A percentile compares a stretch with the other conserved stretches of the same genome.
These are phyloP conservation scores for Amphipoea oculea DNA, from an alignment of 2,888 invertebrate genomes.

Conservation along the genomic window DNA sequence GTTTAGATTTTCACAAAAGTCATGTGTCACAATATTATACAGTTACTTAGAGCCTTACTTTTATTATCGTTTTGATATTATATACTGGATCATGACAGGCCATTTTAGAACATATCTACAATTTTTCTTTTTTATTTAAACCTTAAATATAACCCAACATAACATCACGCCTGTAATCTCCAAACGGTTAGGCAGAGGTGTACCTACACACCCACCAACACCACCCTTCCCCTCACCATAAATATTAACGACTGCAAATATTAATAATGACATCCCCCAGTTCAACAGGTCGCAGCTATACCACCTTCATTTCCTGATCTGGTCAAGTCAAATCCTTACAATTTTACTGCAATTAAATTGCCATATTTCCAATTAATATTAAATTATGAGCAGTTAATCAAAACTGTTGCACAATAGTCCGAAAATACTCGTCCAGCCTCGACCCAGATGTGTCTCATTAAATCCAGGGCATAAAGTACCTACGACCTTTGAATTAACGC, in stretches of 20 bases:
- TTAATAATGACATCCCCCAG: constrained; percentile 17
- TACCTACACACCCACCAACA: not conserved
- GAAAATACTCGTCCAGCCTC: constrained; percentile 82
- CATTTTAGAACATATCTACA: not conserved
- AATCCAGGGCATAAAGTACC: constrained; percentile 66
- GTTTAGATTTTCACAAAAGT: not conserved
- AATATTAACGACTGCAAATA: not conserved
- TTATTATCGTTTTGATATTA: not conserved
- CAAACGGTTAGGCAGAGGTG: too few relatives aligned
- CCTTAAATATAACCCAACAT: not conserved
- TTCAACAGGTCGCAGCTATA: constrained; percentile 13
- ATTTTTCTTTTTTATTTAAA: not conserved
- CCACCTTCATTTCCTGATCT: not conserved
- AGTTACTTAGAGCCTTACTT: not conserved
- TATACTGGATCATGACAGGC: too few relatives aligned
- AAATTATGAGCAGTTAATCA: constrained; percentile 68
- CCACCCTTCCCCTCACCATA: not conserved
- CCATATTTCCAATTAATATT: constrained; percentile 49
- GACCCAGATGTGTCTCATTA: constrained; percentile 80
- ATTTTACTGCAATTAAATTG: constrained; percentile 22
- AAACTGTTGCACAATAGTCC: constrained; percentile 82
- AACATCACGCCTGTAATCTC: not conserved
- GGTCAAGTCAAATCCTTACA: not conserved
- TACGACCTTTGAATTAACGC: constrained; percentile 68
- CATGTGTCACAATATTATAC: not conserved